These are phyloP conservation scores for Mycteria americana DNA, from an alignment of 2,797 vertebrate genomes.

Conservation along the genomic window DNA sequence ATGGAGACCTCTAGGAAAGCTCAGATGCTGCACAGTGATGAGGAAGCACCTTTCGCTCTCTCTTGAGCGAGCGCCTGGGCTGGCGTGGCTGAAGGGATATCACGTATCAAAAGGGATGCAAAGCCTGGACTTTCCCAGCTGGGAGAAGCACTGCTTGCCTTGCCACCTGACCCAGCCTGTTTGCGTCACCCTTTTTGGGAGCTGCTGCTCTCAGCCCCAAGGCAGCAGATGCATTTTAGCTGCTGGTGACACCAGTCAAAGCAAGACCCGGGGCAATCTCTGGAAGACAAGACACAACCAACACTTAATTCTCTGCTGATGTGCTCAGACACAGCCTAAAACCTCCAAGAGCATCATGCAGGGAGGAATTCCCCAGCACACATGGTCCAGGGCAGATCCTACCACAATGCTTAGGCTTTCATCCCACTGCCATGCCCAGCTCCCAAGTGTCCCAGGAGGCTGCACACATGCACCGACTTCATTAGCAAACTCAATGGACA, in stretches of 20 bases:
- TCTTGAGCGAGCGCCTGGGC: background rate
- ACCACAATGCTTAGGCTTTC: background rate
- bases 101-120: too few species aligned
- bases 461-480: accelerated
- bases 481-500: background rate
- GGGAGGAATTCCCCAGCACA: background rate
- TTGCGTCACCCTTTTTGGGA: background rate
- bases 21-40: background rate
- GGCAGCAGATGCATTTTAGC: background rate
- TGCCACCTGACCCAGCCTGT: background rate
- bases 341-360: background rate
- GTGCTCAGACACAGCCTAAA: background rate
- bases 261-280: background rate
- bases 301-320: accelerated
- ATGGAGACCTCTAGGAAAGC: background rate
- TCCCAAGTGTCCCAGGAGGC: background rate
- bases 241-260: background rate
- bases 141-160: background rate
- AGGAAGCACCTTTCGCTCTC: background rate
- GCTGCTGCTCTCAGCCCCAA: background rate
- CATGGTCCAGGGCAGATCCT: accelerated
- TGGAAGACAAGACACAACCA: background rate
- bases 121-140: background rate
- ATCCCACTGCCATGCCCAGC: background rate
- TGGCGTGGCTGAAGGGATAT: background rate